Evolutionary conservation across 2,888 invertebrate species (phyloP), one percentile per base, ranked within the genome.

Genomic region (Colostygia pectinataria): DNA sequence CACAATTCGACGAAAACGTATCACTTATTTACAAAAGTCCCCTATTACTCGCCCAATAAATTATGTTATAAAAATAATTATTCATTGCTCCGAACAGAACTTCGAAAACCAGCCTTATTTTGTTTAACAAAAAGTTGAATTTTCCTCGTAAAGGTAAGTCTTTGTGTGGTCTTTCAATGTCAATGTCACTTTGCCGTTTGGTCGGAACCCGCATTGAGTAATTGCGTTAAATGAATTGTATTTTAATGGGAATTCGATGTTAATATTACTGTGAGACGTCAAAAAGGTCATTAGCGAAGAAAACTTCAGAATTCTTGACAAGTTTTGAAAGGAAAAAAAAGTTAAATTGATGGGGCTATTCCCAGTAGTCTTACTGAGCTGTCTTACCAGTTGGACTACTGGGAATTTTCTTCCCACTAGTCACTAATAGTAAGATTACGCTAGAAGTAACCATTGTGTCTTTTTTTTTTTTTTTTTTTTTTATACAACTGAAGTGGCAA

Each of bases 161-260:
- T 41, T 45, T 51, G 50, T 51, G 40, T 51, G 49, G 43, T 36
- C 38, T 28, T 24, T 8, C 46, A 52, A 46, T 42, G 46, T 52
- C 52, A 52, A 42, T 47, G 48, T 50, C 45, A 58, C 48, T 45
- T 50, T 27, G 33, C 7, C 27, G 24, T 15, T 20, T 24, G 27
- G 40, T 36, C 42, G 39, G 36, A 31, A 44, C 59, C 63, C 63
- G 63, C 56, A 59, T 56, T 28, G 46, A 39, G 49, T 40, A 48
- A 57, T 46, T 46, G 27, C 27, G 51, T 29, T 20, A 23, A 34
- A 42, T 36, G 42, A 52, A 55, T 55, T 36, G 45, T 51, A 36
- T 49, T 46, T 52, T 57, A 57, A 59, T 51, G 53, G 25, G 29
- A 53, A 57, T 44, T 47, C 46, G 44, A 57, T 55, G 46, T 43